phyloP scores from a whole-genome alignment of 2,888 invertebrate species.

The Caenorhabditis japonica region DNA sequence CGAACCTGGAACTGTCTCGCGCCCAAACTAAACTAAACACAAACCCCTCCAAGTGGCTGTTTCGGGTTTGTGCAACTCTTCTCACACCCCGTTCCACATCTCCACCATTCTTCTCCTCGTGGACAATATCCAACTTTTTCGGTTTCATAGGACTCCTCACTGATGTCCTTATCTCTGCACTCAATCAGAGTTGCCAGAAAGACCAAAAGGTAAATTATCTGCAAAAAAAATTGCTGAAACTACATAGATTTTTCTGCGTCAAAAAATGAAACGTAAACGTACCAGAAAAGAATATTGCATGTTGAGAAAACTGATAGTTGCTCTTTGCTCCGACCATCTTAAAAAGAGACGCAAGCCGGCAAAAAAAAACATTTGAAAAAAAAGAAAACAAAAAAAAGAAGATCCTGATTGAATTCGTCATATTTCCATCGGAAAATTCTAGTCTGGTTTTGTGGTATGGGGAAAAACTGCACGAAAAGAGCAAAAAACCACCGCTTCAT shows the following conservation, averaged over 20 bases:
- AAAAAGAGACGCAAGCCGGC: background rate
- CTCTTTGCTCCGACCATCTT: slow-evolving; percentile 29
- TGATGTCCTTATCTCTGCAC: slow-evolving; percentile 12
- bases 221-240: no score
- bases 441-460: no score
- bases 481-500: no score
- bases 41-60: no score
- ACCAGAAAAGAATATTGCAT: slow-evolving; percentile 19
- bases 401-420: no score
- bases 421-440: no score
- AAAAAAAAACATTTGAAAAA: slow-evolving; percentile 13
- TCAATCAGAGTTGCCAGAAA: background rate
- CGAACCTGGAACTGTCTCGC: no score
- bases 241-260: background rate
- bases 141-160: slow-evolving; percentile 14
- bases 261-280: background rate
- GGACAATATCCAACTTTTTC: slow-evolving; percentile 28
- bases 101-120: slow-evolving; percentile 18
- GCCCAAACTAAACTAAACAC: no score
- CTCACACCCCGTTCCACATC: slow-evolving; percentile 43
- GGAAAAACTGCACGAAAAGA: background rate
- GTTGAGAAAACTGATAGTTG: slow-evolving; percentile 9
- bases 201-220: background rate
- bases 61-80: slow-evolving; percentile 34
- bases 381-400: no score